Evolutionary conservation across 2,113 vertebrate genomes (phyloP).

Genomic region (Dicaeum eximium): DNA sequence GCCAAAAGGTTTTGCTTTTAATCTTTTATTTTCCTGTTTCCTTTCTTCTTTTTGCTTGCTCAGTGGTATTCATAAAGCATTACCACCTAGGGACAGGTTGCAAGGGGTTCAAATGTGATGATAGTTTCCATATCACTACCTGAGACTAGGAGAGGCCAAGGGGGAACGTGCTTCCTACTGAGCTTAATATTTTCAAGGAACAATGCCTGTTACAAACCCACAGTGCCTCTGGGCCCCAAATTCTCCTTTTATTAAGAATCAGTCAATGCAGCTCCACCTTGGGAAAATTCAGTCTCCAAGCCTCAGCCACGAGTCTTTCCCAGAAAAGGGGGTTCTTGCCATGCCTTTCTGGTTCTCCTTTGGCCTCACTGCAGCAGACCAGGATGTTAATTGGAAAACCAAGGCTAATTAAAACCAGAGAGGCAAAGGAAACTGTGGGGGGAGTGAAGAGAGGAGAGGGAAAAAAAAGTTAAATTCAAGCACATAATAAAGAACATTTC

Average conservation of each 20-base stretch:
- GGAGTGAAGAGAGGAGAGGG: background rate
- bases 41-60: conserved; percentile 23
- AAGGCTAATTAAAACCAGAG: conserved; percentile 48
- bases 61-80: conserved; percentile 24
- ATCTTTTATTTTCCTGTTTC: background rate
- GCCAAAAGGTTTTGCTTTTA: conserved; percentile 5
- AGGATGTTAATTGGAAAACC: conserved; percentile 50
- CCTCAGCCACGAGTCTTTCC: background rate
- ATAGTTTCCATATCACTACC: conserved; percentile 37
- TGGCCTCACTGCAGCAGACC: conserved; percentile 3
- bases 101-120: conserved; percentile 22
- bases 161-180: background rate
- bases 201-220: background rate
- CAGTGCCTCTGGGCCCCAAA: background rate
- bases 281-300: conserved; percentile 36
- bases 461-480: background rate
- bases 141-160: conserved; percentile 17
- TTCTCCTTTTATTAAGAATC: conserved; percentile 55
- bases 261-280: conserved; percentile 10
- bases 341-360: conserved; percentile 21
- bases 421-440: background rate
- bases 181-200: conserved; percentile 54
- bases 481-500: conserved; percentile 28
- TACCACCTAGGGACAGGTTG: conserved; percentile 41
- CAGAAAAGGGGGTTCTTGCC: background rate